Evolutionary conservation across 2,888 invertebrate genomes (phyloP), one percentile per base, ranked within the genome.

Genomic region (Hirtodrosophila alboralis): DNA sequence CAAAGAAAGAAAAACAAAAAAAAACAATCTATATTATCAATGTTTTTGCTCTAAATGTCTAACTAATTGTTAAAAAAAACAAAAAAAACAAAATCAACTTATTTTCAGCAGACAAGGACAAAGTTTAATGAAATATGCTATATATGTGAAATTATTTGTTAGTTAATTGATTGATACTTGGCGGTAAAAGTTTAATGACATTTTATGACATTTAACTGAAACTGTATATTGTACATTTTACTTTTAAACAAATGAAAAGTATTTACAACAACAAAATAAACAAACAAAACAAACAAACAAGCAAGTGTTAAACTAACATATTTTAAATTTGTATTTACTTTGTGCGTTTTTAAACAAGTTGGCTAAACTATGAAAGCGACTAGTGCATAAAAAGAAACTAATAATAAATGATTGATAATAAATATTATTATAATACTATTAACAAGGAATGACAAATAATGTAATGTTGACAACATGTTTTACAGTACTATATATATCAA

Each of bases 1-100:
- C 37, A 44, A 71, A 66, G 61, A 52, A 57, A 61, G 47, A 33
- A 36, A 48, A 74, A 68, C n/a, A n/a, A 58, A 54, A 53, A 56
- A 59, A 72, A 49, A 75, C 63, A 78, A 72, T 76, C 85, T 83
- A 73, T 80, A 84, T 83, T 83, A 81, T 84, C 68, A 77, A 84
- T 84, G 84, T 84, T 86, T 86, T 84, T 86, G 85, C 85, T 81
- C 85, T 85, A 85, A 86, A 85, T 86, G 85, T 85, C 85, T 85
- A 85, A 78, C 78, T 85, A 85, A 85, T 72, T 86, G 85, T 86
- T 85, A 78, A 44, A 64, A 54, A n/a, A n/a, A n/a, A n/a, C n/a
- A n/a, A n/a, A n/a, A n/a, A n/a, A n/a, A n/a, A n/a, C n/a, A n/a
- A n/a, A 62, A 37, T 30, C 49, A 51, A 68, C 56, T 83, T 83